phyloP scores from a whole-genome alignment of 2,113 vertebrate species.

The Proteles cristata region DNA sequence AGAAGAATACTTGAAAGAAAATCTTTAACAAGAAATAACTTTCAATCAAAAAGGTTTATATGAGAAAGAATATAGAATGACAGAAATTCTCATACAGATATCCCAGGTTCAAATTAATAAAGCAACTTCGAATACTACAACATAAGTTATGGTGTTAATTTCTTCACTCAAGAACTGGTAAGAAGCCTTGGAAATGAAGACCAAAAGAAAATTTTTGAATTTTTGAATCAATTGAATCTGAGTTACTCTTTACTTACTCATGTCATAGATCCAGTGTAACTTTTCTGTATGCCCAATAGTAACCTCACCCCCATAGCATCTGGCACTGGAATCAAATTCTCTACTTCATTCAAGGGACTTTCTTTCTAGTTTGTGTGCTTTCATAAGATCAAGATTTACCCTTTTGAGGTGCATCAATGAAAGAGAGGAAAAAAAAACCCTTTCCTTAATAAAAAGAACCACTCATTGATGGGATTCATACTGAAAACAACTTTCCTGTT shows the following conservation, averaged over 20 bases:
- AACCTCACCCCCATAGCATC: background rate
- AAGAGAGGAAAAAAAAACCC: background rate
- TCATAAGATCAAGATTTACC: background rate
- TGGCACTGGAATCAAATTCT: background rate
- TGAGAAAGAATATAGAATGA: background rate
- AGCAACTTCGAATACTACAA: background rate
- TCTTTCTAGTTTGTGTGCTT: background rate
- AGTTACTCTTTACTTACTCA: background rate
- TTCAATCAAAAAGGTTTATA: background rate
- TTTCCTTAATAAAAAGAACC: background rate
- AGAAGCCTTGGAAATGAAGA: background rate
- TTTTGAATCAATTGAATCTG: background rate
- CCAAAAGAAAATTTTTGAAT: background rate
- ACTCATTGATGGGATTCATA: background rate
- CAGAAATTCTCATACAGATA: background rate
- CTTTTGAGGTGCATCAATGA: background rate
- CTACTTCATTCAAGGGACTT: background rate
- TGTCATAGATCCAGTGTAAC: background rate
- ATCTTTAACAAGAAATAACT: background rate
- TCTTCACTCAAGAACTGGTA: background rate
- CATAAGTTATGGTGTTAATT: background rate
- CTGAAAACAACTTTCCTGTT: background rate
- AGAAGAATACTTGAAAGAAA: background rate
- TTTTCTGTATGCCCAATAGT: background rate
- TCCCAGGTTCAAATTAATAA: background rate